Evolutionary conservation across 2,113 vertebrate genomes (phyloP).

Genomic region (rat (Rattus norvegicus)): GRCr8 NC_086028.1:89115001-89115500

Average conservation of each 20-base stretch:
- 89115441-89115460: slow-evolving; percentile 80
- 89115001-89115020: not conserved
- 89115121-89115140: not conserved
- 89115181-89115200: slow-evolving; percentile 11
- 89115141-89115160: slow-evolving; percentile 30
- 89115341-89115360: slow-evolving; percentile 63
- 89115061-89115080: not conserved
- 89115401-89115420: slow-evolving; percentile 81
- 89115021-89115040: not conserved
- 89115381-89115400: slow-evolving; percentile 82
- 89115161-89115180: not conserved
- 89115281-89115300: not conserved
- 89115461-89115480: slow-evolving; percentile 78
- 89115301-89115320: slow-evolving; percentile 45
- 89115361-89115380: slow-evolving; percentile 75
- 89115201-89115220: not conserved
- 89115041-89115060: not conserved
- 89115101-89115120: not conserved
- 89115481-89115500: slow-evolving; percentile 65
- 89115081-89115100: not conserved
- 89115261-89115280: slow-evolving; percentile 28
- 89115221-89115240: slow-evolving; percentile 1
- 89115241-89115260: not conserved
- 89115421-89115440: slow-evolving; percentile 78
- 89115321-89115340: slow-evolving; percentile 76